phyloP scores from a whole-genome alignment of 2,888 invertebrate genomes.

The Mactromeris polynyma region DNA sequence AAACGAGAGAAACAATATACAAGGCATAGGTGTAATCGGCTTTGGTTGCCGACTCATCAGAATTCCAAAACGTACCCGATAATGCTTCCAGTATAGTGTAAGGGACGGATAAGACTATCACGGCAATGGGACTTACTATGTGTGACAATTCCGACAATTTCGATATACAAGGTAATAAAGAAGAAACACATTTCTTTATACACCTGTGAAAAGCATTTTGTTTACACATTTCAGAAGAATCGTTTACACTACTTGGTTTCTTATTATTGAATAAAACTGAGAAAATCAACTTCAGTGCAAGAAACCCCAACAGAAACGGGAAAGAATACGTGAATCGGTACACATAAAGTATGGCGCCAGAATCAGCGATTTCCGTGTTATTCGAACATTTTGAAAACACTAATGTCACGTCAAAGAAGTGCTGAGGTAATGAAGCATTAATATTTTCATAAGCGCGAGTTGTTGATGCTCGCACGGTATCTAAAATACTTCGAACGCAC shows the following conservation, averaged over 20 bases:
- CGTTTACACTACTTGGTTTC: no score
- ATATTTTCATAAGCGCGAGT: neutral
- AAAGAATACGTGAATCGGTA: neutral
- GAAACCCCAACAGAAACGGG: neutral
- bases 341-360: neutral
- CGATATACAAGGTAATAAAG: no score
- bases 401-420: neutral
- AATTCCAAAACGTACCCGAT: neutral
- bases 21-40: neutral
- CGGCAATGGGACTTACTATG: neutral
- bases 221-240: no score
- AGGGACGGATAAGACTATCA: no score
- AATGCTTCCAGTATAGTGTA: neutral
- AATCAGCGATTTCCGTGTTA: neutral
- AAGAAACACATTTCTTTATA: no score
- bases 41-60: neutral
- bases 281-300: neutral
- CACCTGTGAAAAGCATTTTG: no score
- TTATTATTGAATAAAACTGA: neutral
- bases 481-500: neutral
- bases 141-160: neutral
- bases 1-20: neutral
- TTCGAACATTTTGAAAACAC: slow-evolving; percentile 2
- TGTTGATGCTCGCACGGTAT: neutral
- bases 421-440: neutral